Evolutionary conservation across 2,113 vertebrate species (phyloP).

Genomic region (Amphiprion percula): DNA sequence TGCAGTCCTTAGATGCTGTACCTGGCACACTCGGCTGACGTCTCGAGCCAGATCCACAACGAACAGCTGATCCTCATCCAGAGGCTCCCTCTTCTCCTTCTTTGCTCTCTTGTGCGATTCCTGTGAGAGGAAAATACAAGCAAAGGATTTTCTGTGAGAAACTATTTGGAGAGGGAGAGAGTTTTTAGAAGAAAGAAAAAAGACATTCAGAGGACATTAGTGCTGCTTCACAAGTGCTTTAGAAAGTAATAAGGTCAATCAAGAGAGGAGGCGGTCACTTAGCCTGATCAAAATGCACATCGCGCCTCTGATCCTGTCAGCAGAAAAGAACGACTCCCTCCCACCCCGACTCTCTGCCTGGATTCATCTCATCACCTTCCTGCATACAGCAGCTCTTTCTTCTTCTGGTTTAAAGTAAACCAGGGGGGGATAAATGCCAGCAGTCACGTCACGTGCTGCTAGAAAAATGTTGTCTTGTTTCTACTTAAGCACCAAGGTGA

Average conservation of each 20-base stretch:
- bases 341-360: slow-evolving; percentile 11
- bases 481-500: slow-evolving; percentile 27
- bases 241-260: slow-evolving; percentile 47
- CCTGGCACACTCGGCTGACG: slow-evolving; percentile 84
- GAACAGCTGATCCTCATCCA: slow-evolving; percentile 85
- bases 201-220: slow-evolving; percentile 21
- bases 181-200: slow-evolving; percentile 2
- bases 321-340: slow-evolving; percentile 29
- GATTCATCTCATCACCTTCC: slow-evolving; percentile 33
- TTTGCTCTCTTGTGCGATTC: slow-evolving; percentile 78
- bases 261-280: slow-evolving; percentile 29
- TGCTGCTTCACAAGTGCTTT: slow-evolving; percentile 26
- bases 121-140: slow-evolving; percentile 53
- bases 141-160: not conserved
- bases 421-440: not conserved
- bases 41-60: slow-evolving; percentile 82
- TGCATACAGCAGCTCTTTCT: not conserved
- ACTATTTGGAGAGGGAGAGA: not conserved
- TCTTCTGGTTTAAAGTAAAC: not conserved
- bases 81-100: slow-evolving; percentile 75
- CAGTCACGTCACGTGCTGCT: slow-evolving; percentile 7
- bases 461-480: slow-evolving; percentile 14
- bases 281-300: slow-evolving; percentile 69
- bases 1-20: slow-evolving; percentile 32
- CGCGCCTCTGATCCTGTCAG: slow-evolving; percentile 47